Conservation (phyloP, 2,797 vertebrate genomes). For the Parauchenoglanis punctatus region DNA sequence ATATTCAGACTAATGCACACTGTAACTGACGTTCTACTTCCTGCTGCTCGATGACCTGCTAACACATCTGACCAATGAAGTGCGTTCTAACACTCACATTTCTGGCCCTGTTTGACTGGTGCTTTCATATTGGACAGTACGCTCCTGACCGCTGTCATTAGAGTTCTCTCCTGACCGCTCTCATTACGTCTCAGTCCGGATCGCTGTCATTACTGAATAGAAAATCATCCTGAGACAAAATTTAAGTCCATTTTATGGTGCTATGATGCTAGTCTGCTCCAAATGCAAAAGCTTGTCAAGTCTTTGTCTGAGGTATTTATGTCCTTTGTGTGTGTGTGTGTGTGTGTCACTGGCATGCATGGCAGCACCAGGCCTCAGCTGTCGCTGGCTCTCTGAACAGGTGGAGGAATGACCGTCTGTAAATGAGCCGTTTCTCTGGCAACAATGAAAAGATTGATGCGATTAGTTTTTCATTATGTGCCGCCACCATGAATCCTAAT, state of each 20-base stretch:
- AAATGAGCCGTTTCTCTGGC: constrained; percentile 82
- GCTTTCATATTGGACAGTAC: constrained; percentile 2
- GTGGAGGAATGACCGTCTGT: constrained; percentile 78
- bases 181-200: background rate
- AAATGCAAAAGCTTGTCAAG: constrained; percentile 22
- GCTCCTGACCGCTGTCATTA: background rate
- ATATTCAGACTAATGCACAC: constrained; percentile 37
- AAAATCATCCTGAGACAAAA: background rate
- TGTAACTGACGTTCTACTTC: constrained; percentile 25
- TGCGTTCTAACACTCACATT: constrained; percentile 8
- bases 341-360: constrained; percentile 48
- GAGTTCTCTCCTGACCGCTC: background rate
- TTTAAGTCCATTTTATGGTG: constrained; percentile 7
- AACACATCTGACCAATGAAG: constrained; percentile 13
- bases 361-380: constrained; percentile 45
- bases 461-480: constrained; percentile 85
- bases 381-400: constrained; percentile 70
- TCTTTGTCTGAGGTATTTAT: constrained; percentile 37
- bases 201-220: background rate
- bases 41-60: constrained; percentile 29
- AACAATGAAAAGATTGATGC: constrained; percentile 81
- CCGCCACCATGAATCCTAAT: constrained; percentile 76
- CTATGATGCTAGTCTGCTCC: constrained; percentile 11
- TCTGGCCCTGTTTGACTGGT: constrained; percentile 3
- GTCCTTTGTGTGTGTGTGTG: constrained; percentile 8